These are phyloP conservation scores for Leiothrix lutea DNA, from an alignment of 2,113 vertebrate species.

Conservation along the genomic window DNA sequence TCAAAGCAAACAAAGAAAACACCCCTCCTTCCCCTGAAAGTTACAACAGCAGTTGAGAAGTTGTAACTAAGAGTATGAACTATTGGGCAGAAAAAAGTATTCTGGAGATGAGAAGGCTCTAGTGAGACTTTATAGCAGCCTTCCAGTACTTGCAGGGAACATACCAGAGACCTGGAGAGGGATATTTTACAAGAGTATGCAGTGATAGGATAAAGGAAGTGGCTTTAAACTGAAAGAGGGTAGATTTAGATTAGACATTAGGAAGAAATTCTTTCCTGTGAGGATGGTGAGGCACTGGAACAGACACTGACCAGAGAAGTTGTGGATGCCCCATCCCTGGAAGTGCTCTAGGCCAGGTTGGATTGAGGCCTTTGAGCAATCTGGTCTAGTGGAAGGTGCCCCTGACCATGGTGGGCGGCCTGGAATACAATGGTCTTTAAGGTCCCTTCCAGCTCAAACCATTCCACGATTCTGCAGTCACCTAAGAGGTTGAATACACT, in stretches of 20 bases:
- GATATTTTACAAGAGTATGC: not conserved
- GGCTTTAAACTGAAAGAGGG: not conserved
- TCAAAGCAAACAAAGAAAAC: not conserved
- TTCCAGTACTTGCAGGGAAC: not conserved
- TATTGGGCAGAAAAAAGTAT: not conserved
- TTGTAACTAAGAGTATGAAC: not conserved
- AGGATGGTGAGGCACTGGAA: not conserved
- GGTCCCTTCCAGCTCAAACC: not conserved
- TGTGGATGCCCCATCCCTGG: not conserved
- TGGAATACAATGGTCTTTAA: not conserved
- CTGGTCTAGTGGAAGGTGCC: not conserved
- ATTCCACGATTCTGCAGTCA: not conserved
- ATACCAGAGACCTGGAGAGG: not conserved
- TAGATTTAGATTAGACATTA: not conserved
- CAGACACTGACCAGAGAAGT: not conserved
- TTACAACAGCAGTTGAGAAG: not conserved
- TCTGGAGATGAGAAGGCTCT: not conserved
- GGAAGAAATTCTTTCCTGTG: not conserved
- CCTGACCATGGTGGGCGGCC: not conserved
- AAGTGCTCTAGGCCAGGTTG: not conserved
- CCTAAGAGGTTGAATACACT: not conserved
- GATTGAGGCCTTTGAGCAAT: not conserved
- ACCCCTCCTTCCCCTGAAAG: accelerated
- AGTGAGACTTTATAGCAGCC: not conserved
- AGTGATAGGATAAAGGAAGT: not conserved